These are phyloP conservation scores for Apis cerana DNA, from an alignment of 1,140 invertebrate species.

Conservation along the genomic window DNA sequence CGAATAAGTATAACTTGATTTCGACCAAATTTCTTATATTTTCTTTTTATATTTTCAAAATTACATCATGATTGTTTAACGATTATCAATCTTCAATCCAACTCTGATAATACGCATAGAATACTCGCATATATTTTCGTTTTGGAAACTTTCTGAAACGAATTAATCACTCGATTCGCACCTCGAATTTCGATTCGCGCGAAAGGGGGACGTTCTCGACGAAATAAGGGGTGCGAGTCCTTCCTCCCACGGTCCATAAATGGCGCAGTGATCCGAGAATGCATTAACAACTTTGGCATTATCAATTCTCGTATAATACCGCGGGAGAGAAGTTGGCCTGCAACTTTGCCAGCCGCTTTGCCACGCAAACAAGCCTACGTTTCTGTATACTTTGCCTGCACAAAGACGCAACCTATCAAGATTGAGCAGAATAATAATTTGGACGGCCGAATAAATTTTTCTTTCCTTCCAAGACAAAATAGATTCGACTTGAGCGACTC, in stretches of 20 bases:
- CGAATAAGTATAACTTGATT: too few relatives aligned
- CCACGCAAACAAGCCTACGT: slow-evolving; percentile 23
- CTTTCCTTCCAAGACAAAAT: neutral
- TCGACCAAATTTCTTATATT: too few relatives aligned
- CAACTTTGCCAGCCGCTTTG: slow-evolving; percentile 62
- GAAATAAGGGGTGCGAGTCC: slow-evolving; percentile 10
- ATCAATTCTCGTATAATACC: slow-evolving; percentile 72
- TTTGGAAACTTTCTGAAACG: slow-evolving; percentile 53
- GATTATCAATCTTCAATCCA: too few relatives aligned
- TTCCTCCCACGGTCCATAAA: slow-evolving; percentile 59
- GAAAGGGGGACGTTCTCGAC: slow-evolving; percentile 5
- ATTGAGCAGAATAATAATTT: neutral
- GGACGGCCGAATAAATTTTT: neutral
- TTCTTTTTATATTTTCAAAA: too few relatives aligned
- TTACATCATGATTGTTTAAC: too few relatives aligned
- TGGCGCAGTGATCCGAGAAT: slow-evolving; percentile 71
- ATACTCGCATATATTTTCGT: neutral
- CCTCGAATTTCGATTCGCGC: slow-evolving; percentile 41
- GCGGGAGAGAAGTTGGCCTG: slow-evolving; percentile 57
- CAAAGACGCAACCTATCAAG: slow-evolving; percentile 22
- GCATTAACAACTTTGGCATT: slow-evolving; percentile 74
- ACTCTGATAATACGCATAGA: neutral
- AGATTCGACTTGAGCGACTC: neutral
- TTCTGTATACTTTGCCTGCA: slow-evolving; percentile 24
- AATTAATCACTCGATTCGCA: slow-evolving; percentile 57